Evolutionary conservation across 1,140 invertebrate genomes (phyloP), one percentile per base, ranked within the genome.

Genomic region (Penaeus chinensis): DNA sequence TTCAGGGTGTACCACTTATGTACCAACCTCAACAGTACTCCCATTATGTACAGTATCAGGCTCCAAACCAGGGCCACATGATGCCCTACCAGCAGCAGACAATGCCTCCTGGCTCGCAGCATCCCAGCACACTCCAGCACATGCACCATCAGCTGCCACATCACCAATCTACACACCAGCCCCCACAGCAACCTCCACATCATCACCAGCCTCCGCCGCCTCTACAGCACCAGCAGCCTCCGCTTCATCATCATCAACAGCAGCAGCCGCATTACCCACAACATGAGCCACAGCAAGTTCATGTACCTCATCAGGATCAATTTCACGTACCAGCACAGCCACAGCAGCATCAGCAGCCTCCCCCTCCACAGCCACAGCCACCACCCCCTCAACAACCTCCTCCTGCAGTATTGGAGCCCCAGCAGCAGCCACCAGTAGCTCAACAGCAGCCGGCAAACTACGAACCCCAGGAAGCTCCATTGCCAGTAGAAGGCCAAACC

Each of bases 1-100:
- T 87, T 11, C 86, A 87, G 66, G 86, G 86, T 27, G 61, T 87
- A 60, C 86, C 86, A 24, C 80, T 87, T 19, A 87, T 87, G 86
- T 87, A 87, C 54, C 86, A 87, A 42, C 83, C 71, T 37, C 81
- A 82, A 27, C 65, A 47, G 61, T 82, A 82, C 24, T 82, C 81
- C 54, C 86, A 87, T 22, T 87, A 87, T 76, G 61, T 87, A n/a
- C 85, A 81, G 80, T 87, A 87, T 47, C 86, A 82, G 42, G 79
- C 63, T 24, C 85, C 71, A 24, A 37, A 71, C 11, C 79, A 62
- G n/a, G 69, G 79, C 32, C 77, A 78, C 60, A 32, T 87, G 16
- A 60, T 87, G n/a, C 60, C 86, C 20, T 87, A 87, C 32, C 83
- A 85, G 27, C 83, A 85, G 60, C 60, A 47, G 16, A 27, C 77